A percentile compares a stretch with the other conserved stretches of the same genome.
Evolutionary conservation across 1,140 invertebrate species (phyloP).

Genomic region (Cheumatopsyche charites): DNA sequence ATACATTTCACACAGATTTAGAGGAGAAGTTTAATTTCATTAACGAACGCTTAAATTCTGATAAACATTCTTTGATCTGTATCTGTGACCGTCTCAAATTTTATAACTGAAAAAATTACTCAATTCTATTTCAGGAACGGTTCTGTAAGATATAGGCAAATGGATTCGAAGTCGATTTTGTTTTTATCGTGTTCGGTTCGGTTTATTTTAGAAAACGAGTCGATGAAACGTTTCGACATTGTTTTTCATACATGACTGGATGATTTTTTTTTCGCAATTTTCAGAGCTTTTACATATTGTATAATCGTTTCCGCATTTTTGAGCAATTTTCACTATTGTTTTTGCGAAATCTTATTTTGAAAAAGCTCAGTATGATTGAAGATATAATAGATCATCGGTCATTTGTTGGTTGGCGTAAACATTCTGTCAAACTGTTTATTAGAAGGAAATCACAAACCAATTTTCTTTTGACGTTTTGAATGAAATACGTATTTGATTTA

Average conservation of each 20-base stretch:
- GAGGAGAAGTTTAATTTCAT: too few species aligned
- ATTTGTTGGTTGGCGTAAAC: neutral
- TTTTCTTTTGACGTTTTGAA: neutral
- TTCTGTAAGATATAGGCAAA: too few species aligned
- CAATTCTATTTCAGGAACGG: neutral
- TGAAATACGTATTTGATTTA: neutral
- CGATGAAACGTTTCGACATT: conserved; percentile 9
- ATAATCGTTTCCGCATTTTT: too few species aligned
- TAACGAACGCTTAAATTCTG: too few species aligned
- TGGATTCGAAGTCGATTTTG: neutral
- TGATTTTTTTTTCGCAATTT: neutral
- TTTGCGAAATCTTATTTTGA: too few species aligned
- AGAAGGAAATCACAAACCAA: neutral
- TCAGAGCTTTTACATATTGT: too few species aligned
- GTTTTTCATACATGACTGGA: neutral
- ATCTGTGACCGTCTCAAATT: too few species aligned
- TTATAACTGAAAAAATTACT: too few species aligned
- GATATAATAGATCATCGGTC: neutral
- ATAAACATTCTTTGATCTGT: too few species aligned
- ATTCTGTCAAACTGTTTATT: neutral
- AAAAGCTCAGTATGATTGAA: too few species aligned
- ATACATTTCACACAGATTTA: too few species aligned
- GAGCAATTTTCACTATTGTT: too few species aligned
- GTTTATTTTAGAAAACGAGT: conserved; percentile 1
- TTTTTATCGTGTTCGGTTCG: conserved; percentile 2